A percentile compares a stretch with the other conserved stretches of the same genome.
Evolutionary conservation across 92 coral and sea anemone species (phyloP).

Genomic region (Epizoanthus fatuus): DNA sequence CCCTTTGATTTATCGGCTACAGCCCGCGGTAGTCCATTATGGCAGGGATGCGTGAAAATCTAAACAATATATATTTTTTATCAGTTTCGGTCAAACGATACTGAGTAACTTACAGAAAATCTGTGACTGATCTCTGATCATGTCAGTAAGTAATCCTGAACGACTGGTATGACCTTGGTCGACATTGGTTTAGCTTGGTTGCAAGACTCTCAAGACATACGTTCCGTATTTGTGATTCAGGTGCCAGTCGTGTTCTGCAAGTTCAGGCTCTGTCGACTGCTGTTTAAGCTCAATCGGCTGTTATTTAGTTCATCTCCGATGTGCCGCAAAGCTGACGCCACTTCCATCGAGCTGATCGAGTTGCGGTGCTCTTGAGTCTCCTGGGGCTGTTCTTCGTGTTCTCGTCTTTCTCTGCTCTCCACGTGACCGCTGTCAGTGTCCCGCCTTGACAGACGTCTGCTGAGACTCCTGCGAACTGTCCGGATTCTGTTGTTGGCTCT

Average conservation of each 20-base stretch:
- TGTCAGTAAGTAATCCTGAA: too few species aligned
- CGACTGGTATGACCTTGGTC: too few species aligned
- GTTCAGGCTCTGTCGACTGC: slow-evolving; percentile 42
- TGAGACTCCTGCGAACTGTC: slow-evolving; percentile 9
- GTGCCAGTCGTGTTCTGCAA: not conserved
- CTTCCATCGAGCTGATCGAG: slow-evolving; percentile 2
- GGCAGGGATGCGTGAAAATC: too few species aligned
- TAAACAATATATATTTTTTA: too few species aligned
- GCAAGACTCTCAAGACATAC: too few species aligned
- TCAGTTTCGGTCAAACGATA: too few species aligned
- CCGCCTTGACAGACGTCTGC: slow-evolving; percentile 15
- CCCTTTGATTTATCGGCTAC: too few species aligned
- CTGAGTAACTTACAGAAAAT: too few species aligned
- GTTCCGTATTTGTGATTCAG: too few species aligned
- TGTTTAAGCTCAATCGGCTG: slow-evolving; percentile 25
- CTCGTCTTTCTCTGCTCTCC: not conserved
- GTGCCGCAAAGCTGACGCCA: slow-evolving; percentile 22
- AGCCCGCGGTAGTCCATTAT: too few species aligned
- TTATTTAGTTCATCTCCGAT: slow-evolving; percentile 43
- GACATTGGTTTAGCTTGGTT: too few species aligned
- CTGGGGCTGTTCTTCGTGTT: not conserved
- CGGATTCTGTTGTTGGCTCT: slow-evolving; percentile 19
- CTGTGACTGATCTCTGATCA: too few species aligned
- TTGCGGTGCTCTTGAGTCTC: not conserved
- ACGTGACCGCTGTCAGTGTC: not conserved